phyloP scores from a whole-genome alignment of 2,113 vertebrate genomes.

The Strix aluco region DNA sequence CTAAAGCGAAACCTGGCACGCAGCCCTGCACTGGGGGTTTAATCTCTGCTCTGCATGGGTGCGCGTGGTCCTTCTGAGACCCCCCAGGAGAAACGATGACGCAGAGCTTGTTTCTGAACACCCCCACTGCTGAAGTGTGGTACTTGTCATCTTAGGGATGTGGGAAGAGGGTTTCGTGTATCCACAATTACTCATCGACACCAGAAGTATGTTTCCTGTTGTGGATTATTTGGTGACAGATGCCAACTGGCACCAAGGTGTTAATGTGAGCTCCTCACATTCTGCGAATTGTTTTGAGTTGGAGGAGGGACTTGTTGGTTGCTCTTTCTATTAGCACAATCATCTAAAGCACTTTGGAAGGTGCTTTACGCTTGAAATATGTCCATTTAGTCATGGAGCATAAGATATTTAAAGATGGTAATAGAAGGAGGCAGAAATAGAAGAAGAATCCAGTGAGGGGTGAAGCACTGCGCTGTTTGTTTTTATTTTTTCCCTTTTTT shows the following conservation, averaged over 20 bases:
- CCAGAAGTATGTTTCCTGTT: neutral
- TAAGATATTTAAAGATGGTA: fast-evolving
- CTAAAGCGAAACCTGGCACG: neutral
- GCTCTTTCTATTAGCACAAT: neutral
- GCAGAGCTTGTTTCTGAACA: neutral
- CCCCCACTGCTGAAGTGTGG: neutral
- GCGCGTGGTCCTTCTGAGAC: neutral
- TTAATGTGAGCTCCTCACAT: neutral
- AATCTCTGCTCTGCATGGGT: neutral
- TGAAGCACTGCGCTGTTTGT: neutral
- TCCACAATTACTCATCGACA: neutral
- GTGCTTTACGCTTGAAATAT: neutral
- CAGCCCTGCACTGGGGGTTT: neutral
- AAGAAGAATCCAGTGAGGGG: neutral
- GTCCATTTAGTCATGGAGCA: neutral
- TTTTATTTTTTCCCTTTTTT: neutral
- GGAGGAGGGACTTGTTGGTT: neutral
- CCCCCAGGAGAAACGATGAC: neutral
- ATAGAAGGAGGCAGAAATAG: neutral
- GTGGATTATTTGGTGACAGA: neutral
- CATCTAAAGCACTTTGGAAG: neutral
- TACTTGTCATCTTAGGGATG: neutral
- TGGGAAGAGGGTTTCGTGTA: neutral
- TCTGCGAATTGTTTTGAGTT: neutral
- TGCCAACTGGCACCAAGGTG: neutral